Evolutionary conservation across 2,113 vertebrate genomes (phyloP).

Genomic region (Sterrhoptilus dennistouni): DNA sequence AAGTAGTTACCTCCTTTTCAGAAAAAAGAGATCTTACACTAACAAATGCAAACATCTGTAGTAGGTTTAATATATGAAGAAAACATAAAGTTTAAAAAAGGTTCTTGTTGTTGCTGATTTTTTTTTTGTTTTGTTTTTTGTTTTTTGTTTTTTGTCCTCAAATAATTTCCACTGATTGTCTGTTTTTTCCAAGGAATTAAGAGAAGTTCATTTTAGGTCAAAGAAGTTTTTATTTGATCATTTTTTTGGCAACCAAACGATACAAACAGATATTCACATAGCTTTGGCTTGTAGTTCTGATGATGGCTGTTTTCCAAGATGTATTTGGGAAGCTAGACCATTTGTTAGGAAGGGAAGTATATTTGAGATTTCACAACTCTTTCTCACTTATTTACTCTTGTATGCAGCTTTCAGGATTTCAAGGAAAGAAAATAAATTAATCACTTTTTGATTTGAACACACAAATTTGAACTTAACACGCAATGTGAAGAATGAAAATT

Average conservation of each 20-base stretch:
- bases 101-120: not conserved
- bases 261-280: constrained; percentile 21
- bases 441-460: not conserved
- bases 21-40: not conserved
- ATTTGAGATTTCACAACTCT: not conserved
- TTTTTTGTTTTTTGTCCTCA: not conserved
- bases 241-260: not conserved
- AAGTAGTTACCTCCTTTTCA: not conserved
- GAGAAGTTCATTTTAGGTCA: constrained; percentile 26
- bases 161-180: not conserved
- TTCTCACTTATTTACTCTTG: not conserved
- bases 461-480: not conserved
- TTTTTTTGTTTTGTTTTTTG: not conserved
- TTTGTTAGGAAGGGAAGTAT: not conserved
- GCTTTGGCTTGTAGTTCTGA: not conserved
- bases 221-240: not conserved
- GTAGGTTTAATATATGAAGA: not conserved
- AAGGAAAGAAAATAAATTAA: not conserved
- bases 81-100: not conserved
- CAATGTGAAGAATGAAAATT: not conserved
- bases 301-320: constrained; percentile 1
- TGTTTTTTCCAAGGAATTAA: not conserved
- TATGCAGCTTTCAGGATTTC: not conserved
- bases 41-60: not conserved
- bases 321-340: not conserved